A percentile compares a stretch with the other conserved stretches of the same genome.
These are phyloP conservation scores for Mellilla xanthometata DNA, from an alignment of 2,888 invertebrate genomes.

Conservation along the genomic window DNA sequence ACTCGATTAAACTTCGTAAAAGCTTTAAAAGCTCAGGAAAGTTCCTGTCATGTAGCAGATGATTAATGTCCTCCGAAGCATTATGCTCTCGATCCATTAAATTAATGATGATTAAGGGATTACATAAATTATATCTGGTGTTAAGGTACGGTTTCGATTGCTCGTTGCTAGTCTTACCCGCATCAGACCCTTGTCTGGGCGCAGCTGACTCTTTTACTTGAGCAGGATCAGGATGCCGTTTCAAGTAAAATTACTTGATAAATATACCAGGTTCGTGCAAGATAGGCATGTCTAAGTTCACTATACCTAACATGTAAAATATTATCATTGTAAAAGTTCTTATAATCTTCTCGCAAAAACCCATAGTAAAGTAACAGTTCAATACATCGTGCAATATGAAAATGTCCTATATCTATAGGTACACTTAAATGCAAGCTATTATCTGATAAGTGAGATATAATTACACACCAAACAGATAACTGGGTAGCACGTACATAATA, in stretches of 20 bases:
- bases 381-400: too few relatives aligned
- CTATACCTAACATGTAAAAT: too few relatives aligned
- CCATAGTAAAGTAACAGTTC: too few relatives aligned
- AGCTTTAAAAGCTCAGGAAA: conserved; percentile 14
- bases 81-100: conserved; percentile 14
- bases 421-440: not conserved
- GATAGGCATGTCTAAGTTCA: not conserved
- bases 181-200: conserved; percentile 52
- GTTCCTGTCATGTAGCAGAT: conserved; percentile 16
- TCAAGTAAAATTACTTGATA: conserved; percentile 21
- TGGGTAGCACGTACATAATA: not conserved
- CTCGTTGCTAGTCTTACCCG: conserved; percentile 32
- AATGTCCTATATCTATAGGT: not conserved
- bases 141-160: conserved; percentile 14
- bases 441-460: too few relatives aligned
- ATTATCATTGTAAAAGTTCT: too few relatives aligned
- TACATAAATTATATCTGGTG: conserved; percentile 16
- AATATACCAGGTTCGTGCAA: conserved; percentile 13
- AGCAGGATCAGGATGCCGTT: conserved; percentile 11
- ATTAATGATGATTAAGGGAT: conserved; percentile 18
- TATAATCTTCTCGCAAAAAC: too few relatives aligned
- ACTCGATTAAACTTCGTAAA: conserved; percentile 14
- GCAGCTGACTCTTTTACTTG: conserved; percentile 29
- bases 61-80: conserved; percentile 25
- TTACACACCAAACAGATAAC: too few relatives aligned